Conservation (phyloP, 2,888 invertebrate species). For the Netelia fuscicornis region DNA sequence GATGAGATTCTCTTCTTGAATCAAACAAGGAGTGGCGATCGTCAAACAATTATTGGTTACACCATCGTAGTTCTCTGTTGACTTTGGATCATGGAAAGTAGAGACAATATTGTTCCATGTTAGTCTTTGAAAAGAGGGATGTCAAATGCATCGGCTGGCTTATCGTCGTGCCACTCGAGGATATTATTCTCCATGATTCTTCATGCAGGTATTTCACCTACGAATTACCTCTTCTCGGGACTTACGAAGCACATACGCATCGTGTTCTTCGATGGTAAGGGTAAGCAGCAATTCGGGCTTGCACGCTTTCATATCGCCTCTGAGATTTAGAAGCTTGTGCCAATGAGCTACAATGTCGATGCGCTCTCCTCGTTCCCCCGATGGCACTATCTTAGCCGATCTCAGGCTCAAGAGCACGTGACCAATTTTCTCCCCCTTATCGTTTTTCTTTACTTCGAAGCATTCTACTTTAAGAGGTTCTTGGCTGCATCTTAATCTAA, state of each 20-base stretch:
- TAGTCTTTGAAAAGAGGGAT: no score
- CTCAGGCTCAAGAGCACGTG: constrained; percentile 89
- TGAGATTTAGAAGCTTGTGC: constrained; percentile 82
- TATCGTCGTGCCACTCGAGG: no score
- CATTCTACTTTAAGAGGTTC: constrained; percentile 91
- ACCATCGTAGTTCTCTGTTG: constrained; percentile 5
- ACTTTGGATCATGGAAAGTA: constrained; percentile 24
- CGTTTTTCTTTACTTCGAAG: constrained; percentile 86
- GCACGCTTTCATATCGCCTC: constrained; percentile 79
- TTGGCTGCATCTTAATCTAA: constrained; percentile 90
- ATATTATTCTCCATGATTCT: no score
- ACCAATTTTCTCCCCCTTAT: constrained; percentile 89
- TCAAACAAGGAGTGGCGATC: constrained; percentile 66
- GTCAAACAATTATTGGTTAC: constrained; percentile 12
- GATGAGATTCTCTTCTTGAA: constrained; percentile 80
- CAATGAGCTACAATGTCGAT: constrained; percentile 74
- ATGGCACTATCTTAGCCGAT: constrained; percentile 88
- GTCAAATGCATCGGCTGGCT: no score
- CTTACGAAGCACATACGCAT: constrained; percentile 54
- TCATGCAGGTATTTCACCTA: neutral
- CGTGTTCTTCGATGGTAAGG: constrained; percentile 81
- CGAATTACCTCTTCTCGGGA: constrained; percentile 50
- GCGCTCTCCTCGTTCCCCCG: constrained; percentile 84
- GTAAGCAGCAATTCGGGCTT: constrained; percentile 82
- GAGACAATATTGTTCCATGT: no score